A percentile compares a stretch with the other conserved stretches of the same genome.
These are phyloP conservation scores for Drosophila mayri DNA, from an alignment of 1,140 invertebrate species.

Conservation along the genomic window DNA sequence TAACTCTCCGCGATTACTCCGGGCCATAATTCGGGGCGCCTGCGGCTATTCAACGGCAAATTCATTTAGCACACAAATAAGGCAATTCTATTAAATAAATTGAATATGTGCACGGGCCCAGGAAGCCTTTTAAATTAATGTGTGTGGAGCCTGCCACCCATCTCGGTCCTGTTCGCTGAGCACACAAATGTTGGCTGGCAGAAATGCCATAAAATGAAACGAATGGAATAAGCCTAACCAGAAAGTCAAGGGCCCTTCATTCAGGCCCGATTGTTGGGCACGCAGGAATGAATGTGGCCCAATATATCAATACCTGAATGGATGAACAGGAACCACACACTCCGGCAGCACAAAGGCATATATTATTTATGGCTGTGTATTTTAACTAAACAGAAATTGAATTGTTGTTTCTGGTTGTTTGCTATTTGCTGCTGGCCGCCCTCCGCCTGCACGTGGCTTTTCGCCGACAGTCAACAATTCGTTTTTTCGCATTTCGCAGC, in stretches of 20 bases:
- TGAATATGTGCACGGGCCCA: constrained; percentile 62
- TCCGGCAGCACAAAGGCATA: constrained; percentile 13
- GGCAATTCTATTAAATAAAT: constrained; percentile 74
- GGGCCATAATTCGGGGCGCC: constrained; percentile 18
- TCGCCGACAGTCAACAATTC: constrained; percentile 44
- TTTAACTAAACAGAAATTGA: constrained; percentile 75
- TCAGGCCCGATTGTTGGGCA: constrained; percentile 59
- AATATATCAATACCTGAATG: constrained; percentile 45
- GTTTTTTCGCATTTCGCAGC: constrained; percentile 28
- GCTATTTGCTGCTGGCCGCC: constrained; percentile 37
- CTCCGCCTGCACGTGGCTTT: constrained; percentile 57
- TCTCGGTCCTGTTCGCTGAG: constrained; percentile 25
- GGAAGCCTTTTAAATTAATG: constrained; percentile 64
- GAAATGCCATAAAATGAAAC: constrained; percentile 63
- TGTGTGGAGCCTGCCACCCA: background rate
- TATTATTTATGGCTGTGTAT: constrained; percentile 63
- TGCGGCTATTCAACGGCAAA: constrained; percentile 27
- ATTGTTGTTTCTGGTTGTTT: constrained; percentile 72
- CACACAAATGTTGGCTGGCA: constrained; percentile 52
- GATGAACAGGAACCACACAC: background rate
- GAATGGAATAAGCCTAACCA: constrained; percentile 61
- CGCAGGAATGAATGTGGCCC: constrained; percentile 34
- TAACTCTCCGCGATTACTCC: constrained; percentile 21
- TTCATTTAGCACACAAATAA: constrained; percentile 55
- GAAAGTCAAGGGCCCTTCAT: constrained; percentile 74